These are phyloP conservation scores for Schrankia costaestrigalis DNA, from an alignment of 2,888 invertebrate genomes.

Conservation along the genomic window DNA sequence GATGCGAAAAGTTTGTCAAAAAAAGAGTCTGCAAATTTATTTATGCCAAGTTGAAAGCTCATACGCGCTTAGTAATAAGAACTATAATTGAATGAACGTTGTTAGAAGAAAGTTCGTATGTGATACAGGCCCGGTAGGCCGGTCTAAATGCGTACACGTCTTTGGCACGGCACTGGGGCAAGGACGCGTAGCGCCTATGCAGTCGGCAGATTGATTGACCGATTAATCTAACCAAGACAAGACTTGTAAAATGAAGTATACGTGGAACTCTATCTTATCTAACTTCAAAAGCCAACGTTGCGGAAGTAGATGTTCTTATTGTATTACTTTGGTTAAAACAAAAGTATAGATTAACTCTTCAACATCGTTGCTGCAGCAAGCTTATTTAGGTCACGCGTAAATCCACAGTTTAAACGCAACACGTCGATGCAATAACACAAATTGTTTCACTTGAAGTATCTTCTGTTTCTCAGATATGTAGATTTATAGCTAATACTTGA, in stretches of 20 bases:
- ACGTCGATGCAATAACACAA: no score
- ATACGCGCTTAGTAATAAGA: conserved; percentile 45
- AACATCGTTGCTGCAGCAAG: no score
- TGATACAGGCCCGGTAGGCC: conserved; percentile 57
- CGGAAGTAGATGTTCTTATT: no score
- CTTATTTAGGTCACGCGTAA: no score
- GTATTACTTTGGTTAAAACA: no score
- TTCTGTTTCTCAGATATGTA: no score
- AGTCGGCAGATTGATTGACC: conserved; percentile 69
- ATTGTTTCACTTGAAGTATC: no score
- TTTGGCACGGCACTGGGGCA: conserved; percentile 75
- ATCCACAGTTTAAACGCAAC: no score
- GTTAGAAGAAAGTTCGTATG: conserved; percentile 57
- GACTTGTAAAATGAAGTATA: conserved; percentile 29
- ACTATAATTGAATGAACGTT: conserved; percentile 50
- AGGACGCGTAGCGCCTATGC: conserved; percentile 73
- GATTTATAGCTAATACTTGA: no score
- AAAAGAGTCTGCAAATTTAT: conserved; percentile 39
- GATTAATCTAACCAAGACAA: conserved; percentile 65
- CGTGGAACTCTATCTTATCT: conserved; percentile 6
- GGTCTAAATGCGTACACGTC: conserved; percentile 67
- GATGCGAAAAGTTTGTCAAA: conserved; percentile 42
- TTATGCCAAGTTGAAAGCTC: conserved; percentile 34
- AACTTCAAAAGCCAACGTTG: not conserved
- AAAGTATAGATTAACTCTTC: no score